Percentiles rank a stretch among this genome's conserved stretches.
These are phyloP conservation scores for Acanthornis magna DNA, from an alignment of 2,797 vertebrate genomes.

Conservation along the genomic window DNA sequence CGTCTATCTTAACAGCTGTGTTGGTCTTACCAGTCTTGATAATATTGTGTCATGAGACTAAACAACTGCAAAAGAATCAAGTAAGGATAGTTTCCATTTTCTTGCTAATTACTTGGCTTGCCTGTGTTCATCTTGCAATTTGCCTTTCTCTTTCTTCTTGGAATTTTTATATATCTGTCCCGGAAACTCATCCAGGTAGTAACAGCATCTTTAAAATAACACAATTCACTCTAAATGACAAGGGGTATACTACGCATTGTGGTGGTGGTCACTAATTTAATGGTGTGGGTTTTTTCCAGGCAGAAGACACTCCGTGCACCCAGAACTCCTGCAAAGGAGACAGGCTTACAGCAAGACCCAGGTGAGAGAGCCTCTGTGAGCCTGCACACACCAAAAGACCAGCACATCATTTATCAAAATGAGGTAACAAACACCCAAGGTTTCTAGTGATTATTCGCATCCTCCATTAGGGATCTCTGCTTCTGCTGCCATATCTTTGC, in stretches of 20 bases:
- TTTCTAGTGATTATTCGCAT: neutral
- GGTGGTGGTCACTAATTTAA: neutral
- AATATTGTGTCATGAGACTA: neutral
- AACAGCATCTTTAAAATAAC: neutral
- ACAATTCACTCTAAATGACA: neutral
- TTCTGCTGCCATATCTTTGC: neutral
- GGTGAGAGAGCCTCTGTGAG: neutral
- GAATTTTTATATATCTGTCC: neutral
- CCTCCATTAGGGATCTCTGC: neutral
- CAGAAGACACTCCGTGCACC: accelerated
- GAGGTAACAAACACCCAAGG: neutral
- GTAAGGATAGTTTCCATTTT: neutral
- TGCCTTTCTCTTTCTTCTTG: neutral
- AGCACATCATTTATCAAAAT: neutral
- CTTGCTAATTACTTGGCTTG: neutral
- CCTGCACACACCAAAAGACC: accelerated
- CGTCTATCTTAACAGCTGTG: accelerated
- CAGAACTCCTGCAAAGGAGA: neutral
- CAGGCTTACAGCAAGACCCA: neutral
- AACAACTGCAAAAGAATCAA: neutral
- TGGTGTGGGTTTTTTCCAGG: neutral
- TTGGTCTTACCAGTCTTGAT: accelerated
- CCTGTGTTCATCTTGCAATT: neutral
- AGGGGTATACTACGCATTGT: neutral
- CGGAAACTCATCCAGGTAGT: neutral